Percentiles rank a stretch among this genome's conserved stretches.
These are phyloP conservation scores for Galaxias olidus DNA, from an alignment of 2,797 vertebrate genomes.

Conservation along the genomic window DNA sequence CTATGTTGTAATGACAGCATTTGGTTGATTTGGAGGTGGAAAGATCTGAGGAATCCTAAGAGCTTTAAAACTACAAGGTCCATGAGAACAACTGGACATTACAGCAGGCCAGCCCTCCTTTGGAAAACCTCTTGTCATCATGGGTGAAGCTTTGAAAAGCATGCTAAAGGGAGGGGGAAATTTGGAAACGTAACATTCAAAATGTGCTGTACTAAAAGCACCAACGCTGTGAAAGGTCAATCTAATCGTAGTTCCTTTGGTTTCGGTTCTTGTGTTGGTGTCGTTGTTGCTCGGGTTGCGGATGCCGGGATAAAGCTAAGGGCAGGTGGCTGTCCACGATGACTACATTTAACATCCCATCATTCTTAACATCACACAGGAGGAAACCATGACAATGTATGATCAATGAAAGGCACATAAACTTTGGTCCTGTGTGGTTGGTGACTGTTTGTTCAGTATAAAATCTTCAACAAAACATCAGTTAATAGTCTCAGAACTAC, in stretches of 20 bases:
- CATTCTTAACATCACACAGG: conserved; percentile 43
- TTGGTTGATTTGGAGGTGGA: neutral
- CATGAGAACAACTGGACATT: too few species aligned
- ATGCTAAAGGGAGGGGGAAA: neutral
- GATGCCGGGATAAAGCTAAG: conserved; percentile 34
- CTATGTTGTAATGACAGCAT: neutral
- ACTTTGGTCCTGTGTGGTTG: conserved; percentile 83
- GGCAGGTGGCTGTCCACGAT: neutral
- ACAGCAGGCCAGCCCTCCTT: too few species aligned
- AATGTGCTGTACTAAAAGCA: neutral
- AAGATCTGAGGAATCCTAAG: neutral
- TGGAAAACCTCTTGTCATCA: neutral
- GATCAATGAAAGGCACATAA: conserved; percentile 83
- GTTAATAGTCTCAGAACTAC: conserved; percentile 37
- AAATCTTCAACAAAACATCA: conserved; percentile 51
- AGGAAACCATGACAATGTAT: conserved; percentile 60
- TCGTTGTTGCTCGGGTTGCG: conserved; percentile 9
- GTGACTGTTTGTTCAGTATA: conserved; percentile 61
- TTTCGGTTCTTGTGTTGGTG: conserved; percentile 35
- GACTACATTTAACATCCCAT: conserved; percentile 33
- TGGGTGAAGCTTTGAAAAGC: neutral
- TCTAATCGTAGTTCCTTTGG: conserved; percentile 56
- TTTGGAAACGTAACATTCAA: neutral
- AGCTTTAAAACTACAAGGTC: too few species aligned
- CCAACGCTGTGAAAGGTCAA: neutral